Conservation (phyloP, 1,140 invertebrate species). For the Megalopta genalis region DNA sequence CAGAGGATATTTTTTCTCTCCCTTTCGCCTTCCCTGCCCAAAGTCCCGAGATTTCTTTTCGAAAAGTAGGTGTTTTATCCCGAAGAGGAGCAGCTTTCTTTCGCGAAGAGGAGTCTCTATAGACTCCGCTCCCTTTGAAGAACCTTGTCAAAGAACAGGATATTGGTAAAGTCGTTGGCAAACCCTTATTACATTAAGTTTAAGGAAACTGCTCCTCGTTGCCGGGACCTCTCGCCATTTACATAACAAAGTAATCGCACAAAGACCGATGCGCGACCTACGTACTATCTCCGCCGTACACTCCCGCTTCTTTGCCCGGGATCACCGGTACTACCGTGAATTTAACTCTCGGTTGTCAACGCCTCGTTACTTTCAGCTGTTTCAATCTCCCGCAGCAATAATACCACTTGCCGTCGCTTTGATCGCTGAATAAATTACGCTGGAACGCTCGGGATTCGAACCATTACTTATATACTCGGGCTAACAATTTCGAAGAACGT, state of each 20-base stretch:
- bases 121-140: slow-evolving; percentile 25
- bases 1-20: not conserved
- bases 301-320: too few relatives aligned
- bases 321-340: not conserved
- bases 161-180: slow-evolving; percentile 44
- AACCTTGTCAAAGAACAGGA: slow-evolving; percentile 29
- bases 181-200: slow-evolving; percentile 43
- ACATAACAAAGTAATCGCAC: slow-evolving; percentile 18
- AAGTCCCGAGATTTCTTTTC: not conserved
- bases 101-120: slow-evolving; percentile 5
- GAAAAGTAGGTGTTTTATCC: not conserved
- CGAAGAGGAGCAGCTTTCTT: slow-evolving; percentile 11
- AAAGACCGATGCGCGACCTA: not conserved
- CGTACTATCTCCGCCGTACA: not conserved
- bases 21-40: not conserved
- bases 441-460: not conserved
- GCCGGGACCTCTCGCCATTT: not conserved
- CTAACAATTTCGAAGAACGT: not conserved
- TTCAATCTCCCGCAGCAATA: not conserved
- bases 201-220: slow-evolving; percentile 25
- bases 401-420: not conserved
- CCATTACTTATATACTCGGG: not conserved
- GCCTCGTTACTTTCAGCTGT: slow-evolving; percentile 5
- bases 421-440: not conserved
- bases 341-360: not conserved